phyloP scores from a whole-genome alignment of 2,797 vertebrate genomes.

The Poliocrania exsul region DNA sequence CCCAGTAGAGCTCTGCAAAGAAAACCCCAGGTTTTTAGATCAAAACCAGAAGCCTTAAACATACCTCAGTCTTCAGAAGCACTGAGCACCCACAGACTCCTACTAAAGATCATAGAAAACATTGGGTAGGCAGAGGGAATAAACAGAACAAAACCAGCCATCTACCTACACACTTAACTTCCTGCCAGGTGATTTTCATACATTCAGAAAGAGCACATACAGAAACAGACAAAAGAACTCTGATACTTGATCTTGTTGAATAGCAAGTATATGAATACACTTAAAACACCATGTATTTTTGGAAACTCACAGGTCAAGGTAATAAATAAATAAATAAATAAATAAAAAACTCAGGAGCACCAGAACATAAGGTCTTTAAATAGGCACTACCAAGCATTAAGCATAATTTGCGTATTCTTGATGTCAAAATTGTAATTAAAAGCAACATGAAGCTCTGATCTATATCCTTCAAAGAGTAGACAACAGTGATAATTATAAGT shows the following conservation, averaged over 20 bases:
- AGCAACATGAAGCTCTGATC: not conserved
- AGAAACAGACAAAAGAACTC: not conserved
- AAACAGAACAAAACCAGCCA: constrained; percentile 39
- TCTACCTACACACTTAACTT: constrained; percentile 11
- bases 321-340: not conserved
- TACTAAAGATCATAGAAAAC: constrained; percentile 63
- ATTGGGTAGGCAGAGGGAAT: constrained; percentile 47
- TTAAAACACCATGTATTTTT: not conserved
- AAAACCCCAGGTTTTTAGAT: not conserved
- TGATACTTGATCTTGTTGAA: not conserved
- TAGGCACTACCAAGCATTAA: not conserved
- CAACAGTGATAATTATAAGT: not conserved
- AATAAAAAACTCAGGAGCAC: not conserved
- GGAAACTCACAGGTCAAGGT: not conserved
- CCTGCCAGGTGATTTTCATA: not conserved
- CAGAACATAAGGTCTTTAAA: not conserved
- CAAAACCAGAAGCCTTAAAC: constrained; percentile 50
- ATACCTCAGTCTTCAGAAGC: constrained; percentile 52
- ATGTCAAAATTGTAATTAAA: not conserved
- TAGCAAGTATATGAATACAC: not conserved
- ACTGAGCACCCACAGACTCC: constrained; percentile 59
- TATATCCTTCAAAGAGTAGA: not conserved
- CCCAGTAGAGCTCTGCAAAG: not conserved
- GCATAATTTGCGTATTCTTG: not conserved
- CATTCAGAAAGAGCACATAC: not conserved